Base-by-base conservation (phyloP, 2,113 vertebrate species). In the Thunnus maccoyii region DNA sequence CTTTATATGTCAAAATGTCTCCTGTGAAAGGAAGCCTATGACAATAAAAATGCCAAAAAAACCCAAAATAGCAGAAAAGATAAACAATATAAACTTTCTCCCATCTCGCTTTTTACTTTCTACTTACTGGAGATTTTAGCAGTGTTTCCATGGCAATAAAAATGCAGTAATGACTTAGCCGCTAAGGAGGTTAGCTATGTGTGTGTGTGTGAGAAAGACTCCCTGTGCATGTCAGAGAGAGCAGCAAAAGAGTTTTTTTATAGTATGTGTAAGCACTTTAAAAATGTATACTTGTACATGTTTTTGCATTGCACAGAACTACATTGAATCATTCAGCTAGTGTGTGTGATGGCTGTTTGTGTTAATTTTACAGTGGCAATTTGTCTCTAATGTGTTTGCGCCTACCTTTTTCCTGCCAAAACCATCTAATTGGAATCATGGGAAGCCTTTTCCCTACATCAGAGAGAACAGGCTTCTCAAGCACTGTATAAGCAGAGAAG, bases 111-210 rank as follows among this genome's bases (percentile, higher is more conserved):
- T 8, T 41, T 10, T 50, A 22, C 5, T 12, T 16, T 56, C 9
- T 27, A 18, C 54, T 46, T 32, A 72, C 17, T 54, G 22, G 13
- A 60, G 60, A 4, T 47, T 60, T 47, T 60, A 14, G n/a, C 12
- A 66, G 60, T 17, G 54, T 67, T 72, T 20, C 81, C 62, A 67
- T 72, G 61, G 74, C 36, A 78, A 67, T 61, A 61, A 11, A 25
- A 47, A 67, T 60, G n/a, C 22, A n/a, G 61, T 16, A 58, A 47
- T 36, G 20, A 55, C n/a, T 70, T 41, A 5, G 47, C 60, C 17
- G n/a, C 56, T 22, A 30, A 46, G 32, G 16, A 30, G 62, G 15
- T 57, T 18, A 58, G 22, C 0, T 15, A 14, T 22, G 62, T 63
- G 13, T 36, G 30, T 44, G 46, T 56, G 61, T 52, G 63, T 50